These are phyloP conservation scores for Ditula angustiorana DNA, from an alignment of 2,888 invertebrate species.

Conservation along the genomic window DNA sequence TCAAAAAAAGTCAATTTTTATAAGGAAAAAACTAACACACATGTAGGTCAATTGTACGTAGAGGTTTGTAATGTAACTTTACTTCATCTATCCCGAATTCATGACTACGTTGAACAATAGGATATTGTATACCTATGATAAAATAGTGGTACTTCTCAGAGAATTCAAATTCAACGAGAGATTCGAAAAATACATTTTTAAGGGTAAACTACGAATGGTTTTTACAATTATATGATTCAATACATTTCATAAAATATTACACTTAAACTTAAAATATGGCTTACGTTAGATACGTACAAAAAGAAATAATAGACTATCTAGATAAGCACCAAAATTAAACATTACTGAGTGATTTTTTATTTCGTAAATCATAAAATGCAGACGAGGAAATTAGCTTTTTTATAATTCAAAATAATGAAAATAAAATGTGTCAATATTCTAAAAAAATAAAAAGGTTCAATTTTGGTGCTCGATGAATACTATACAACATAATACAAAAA, in stretches of 20 bases:
- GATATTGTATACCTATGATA: background rate
- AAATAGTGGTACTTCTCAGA: background rate
- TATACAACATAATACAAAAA: constrained; percentile 40
- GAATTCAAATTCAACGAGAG: background rate
- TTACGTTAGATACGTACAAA: constrained; percentile 8
- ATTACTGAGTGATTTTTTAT: background rate
- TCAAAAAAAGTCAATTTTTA: constrained; percentile 3
- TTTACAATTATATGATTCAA: background rate
- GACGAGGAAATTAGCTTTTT: no score
- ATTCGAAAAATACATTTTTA: background rate
- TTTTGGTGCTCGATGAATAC: constrained; percentile 30
- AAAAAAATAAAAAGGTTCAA: background rate
- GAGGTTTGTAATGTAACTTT: background rate
- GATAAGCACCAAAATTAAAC: constrained; percentile 28
- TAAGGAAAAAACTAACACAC: background rate
- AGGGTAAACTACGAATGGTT: background rate
- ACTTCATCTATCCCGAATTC: background rate
- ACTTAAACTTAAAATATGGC: constrained; percentile 32
- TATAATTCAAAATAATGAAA: no score
- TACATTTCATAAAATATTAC: constrained; percentile 7
- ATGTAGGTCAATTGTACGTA: background rate
- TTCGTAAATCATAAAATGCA: background rate
- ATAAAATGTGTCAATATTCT: background rate
- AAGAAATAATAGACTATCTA: background rate
- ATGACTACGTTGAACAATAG: background rate